These are phyloP conservation scores for Drosophila fuyamai DNA, from an alignment of 1,140 invertebrate genomes.

Conservation along the genomic window DNA sequence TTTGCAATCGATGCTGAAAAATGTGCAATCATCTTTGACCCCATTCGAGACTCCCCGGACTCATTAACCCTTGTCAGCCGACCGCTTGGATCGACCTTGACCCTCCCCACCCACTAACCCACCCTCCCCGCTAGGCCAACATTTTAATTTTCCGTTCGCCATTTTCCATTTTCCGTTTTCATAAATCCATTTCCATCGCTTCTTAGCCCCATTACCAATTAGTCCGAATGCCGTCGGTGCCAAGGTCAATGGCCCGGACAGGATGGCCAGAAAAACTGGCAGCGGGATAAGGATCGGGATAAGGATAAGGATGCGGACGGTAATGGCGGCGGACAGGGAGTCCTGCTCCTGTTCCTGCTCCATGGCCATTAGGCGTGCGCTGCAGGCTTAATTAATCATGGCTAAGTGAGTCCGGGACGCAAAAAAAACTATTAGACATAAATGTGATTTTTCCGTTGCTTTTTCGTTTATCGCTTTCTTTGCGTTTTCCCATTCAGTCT, in stretches of 20 bases:
- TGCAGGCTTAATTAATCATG: constrained; percentile 75
- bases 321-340: constrained; percentile 27
- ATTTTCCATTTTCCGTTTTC: constrained; percentile 29
- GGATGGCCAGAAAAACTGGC: constrained; percentile 1
- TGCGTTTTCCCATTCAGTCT: constrained; percentile 19
- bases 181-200: constrained; percentile 15
- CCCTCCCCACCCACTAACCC: not conserved
- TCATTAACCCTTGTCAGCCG: constrained; percentile 25
- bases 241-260: constrained; percentile 45
- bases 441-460: constrained; percentile 63
- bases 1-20: constrained; percentile 16
- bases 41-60: not conserved
- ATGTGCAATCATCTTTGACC: constrained; percentile 22
- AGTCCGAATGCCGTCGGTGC: constrained; percentile 26
- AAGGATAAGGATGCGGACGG: constrained; percentile 7
- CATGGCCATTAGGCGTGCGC: constrained; percentile 69
- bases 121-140: not conserved
- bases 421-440: constrained; percentile 69
- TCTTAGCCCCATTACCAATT: constrained; percentile 43
- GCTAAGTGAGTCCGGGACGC: constrained; percentile 58
- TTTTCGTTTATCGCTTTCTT: constrained; percentile 36
- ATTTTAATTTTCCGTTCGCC: constrained; percentile 26
- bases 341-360: constrained; percentile 8
- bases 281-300: constrained; percentile 11
- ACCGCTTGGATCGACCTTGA: constrained; percentile 30